Evolutionary conservation across 2,797 vertebrate species (phyloP).

Genomic region (Enteromius afrohamiltoni): DNA sequence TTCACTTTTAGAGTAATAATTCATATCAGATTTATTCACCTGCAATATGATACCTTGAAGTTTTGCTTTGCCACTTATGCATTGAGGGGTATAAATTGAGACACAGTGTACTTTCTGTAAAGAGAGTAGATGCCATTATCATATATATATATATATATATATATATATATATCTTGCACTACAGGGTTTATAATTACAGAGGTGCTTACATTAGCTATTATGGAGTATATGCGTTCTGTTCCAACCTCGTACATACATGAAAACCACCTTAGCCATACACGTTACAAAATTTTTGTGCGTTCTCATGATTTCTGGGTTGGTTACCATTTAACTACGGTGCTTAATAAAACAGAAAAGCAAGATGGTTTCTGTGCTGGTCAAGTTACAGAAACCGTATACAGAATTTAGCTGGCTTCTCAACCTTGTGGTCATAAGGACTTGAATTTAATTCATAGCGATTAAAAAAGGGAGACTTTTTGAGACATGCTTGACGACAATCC

Average conservation of each 20-base stretch:
- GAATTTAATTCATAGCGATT: conserved; percentile 58
- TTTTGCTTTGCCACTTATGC: conserved; percentile 46
- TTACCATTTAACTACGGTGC: conserved; percentile 49
- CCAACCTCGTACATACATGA: neutral
- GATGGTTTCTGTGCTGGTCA: conserved; percentile 22
- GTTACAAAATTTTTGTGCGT: conserved; percentile 11
- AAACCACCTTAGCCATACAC: conserved; percentile 11
- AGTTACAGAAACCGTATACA: neutral
- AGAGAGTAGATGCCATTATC: conserved; percentile 15
- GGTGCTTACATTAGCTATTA: conserved; percentile 65
- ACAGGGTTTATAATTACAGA: conserved; percentile 67
- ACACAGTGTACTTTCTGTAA: neutral
- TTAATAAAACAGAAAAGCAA: conserved; percentile 32
- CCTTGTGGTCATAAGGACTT: conserved; percentile 58
- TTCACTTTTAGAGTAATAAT: conserved; percentile 48
- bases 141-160: neutral
- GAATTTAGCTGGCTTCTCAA: neutral
- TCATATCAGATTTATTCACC: conserved; percentile 60
- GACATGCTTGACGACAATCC: conserved; percentile 51
- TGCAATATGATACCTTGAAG: conserved; percentile 61
- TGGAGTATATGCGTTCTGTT: conserved; percentile 30
- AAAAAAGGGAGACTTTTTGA: conserved; percentile 57
- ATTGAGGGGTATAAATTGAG: neutral
- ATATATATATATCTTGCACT: conserved; percentile 22
- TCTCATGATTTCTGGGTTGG: conserved; percentile 24